These are phyloP conservation scores for Drosophila suboccidentalis DNA, from an alignment of 2,888 invertebrate species.

Conservation along the genomic window DNA sequence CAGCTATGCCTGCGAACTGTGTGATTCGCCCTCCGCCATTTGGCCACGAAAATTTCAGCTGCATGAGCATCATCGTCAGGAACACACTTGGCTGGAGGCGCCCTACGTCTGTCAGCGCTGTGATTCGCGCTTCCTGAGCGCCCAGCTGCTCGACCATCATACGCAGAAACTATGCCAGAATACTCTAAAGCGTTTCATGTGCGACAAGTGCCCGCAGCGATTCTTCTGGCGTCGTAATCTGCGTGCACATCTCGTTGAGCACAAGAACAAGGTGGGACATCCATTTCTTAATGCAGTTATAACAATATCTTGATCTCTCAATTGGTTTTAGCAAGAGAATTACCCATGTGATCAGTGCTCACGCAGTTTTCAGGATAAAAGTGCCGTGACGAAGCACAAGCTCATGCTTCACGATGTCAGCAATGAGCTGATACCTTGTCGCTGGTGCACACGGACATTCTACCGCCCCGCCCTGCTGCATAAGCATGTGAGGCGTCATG, in stretches of 20 bases:
- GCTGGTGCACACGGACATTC: constrained; percentile 82
- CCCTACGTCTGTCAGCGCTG: constrained; percentile 87
- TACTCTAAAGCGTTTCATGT: constrained; percentile 78
- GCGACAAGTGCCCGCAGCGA: constrained; percentile 82
- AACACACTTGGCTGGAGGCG: constrained; percentile 86
- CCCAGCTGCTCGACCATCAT: constrained; percentile 87
- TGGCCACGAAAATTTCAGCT: constrained; percentile 83
- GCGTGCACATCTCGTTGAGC: constrained; percentile 74
- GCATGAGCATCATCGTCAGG: constrained; percentile 78
- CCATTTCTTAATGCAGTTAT: background rate
- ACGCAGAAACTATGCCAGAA: constrained; percentile 85
- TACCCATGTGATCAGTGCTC: constrained; percentile 72
- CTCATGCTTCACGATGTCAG: constrained; percentile 67
- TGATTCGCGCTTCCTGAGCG: constrained; percentile 86
- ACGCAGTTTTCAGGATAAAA: constrained; percentile 74
- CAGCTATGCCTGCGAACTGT: constrained; percentile 80
- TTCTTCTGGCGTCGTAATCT: constrained; percentile 84
- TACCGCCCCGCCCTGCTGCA: constrained; percentile 77
- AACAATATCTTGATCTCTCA: background rate
- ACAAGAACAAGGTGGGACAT: constrained; percentile 61
- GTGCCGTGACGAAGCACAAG: constrained; percentile 80
- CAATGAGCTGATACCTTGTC: constrained; percentile 78
- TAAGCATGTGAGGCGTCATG: constrained; percentile 79
- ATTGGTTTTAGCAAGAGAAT: constrained; percentile 58
- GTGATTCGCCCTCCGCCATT: constrained; percentile 53